These are phyloP conservation scores for Odontomachus brunneus DNA, from an alignment of 1,140 invertebrate species.

Conservation along the genomic window DNA sequence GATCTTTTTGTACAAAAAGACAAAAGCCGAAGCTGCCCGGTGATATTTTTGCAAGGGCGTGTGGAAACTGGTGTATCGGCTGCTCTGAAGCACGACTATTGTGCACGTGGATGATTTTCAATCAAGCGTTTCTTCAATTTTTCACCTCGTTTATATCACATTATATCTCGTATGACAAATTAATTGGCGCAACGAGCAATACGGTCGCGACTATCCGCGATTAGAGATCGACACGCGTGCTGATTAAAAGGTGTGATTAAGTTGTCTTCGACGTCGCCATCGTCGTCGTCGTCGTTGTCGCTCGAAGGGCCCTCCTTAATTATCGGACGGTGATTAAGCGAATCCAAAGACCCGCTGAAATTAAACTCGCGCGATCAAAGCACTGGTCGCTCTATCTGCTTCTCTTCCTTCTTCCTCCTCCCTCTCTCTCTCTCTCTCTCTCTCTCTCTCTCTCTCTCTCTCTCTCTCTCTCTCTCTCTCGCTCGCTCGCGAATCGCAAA, in stretches of 20 bases:
- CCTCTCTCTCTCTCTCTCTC: conserved; percentile 20
- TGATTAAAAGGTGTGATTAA: conserved; percentile 71
- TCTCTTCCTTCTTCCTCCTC: conserved; percentile 37
- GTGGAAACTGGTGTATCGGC: neutral
- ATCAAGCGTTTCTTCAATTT: too few species aligned
- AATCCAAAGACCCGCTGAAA: conserved; percentile 66
- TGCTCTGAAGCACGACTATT: neutral
- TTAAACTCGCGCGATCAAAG: conserved; percentile 73
- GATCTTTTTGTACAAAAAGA: conserved; percentile 35
- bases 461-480: conserved; percentile 48
- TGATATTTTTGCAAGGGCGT: conserved; percentile 35
- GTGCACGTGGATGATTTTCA: neutral
- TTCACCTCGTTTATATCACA: too few species aligned
- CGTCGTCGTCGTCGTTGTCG: conserved; percentile 41
- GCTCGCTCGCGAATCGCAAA: conserved; percentile 28
- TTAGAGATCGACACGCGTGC: conserved; percentile 44
- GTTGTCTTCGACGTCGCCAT: conserved; percentile 6
- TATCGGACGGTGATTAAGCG: conserved; percentile 74
- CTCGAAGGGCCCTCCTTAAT: conserved; percentile 63
- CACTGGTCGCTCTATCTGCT: conserved; percentile 58
- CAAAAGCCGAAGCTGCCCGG: neutral
- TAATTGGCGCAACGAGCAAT: neutral
- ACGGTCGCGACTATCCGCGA: conserved; percentile 19
- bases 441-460: conserved; percentile 40
- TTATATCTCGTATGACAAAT: neutral